Conservation (phyloP, 2,113 vertebrate species). For the Suricata suricatta region DNA sequence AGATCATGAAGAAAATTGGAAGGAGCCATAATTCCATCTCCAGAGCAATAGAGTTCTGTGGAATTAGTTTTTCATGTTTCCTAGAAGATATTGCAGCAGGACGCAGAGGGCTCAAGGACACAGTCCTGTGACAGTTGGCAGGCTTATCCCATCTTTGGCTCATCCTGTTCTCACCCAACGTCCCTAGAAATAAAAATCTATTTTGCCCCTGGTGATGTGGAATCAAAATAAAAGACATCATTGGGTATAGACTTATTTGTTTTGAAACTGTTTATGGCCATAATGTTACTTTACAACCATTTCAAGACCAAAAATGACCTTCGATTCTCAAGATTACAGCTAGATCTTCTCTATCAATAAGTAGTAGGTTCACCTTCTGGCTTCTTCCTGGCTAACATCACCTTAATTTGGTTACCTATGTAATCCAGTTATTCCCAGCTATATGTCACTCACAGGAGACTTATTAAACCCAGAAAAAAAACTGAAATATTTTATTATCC, state of each 20-base stretch:
- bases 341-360: background rate
- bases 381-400: background rate
- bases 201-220: background rate
- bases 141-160: background rate
- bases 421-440: background rate
- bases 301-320: background rate
- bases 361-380: background rate
- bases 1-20: background rate
- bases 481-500: background rate
- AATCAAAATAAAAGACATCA: background rate
- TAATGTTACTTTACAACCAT: background rate
- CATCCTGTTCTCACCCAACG: background rate
- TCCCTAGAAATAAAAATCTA: background rate
- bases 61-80: constrained; percentile 4
- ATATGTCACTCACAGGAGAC: background rate
- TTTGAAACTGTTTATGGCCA: background rate
- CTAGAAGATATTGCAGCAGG: background rate
- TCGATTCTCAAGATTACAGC: background rate
- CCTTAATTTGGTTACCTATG: background rate
- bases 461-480: background rate
- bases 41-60: background rate
- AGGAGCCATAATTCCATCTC: background rate
- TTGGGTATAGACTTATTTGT: background rate
- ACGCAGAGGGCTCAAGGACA: background rate
- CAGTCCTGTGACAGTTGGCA: background rate